phyloP scores from a whole-genome alignment of 2,888 invertebrate genomes.

The Lapara coniferarum region DNA sequence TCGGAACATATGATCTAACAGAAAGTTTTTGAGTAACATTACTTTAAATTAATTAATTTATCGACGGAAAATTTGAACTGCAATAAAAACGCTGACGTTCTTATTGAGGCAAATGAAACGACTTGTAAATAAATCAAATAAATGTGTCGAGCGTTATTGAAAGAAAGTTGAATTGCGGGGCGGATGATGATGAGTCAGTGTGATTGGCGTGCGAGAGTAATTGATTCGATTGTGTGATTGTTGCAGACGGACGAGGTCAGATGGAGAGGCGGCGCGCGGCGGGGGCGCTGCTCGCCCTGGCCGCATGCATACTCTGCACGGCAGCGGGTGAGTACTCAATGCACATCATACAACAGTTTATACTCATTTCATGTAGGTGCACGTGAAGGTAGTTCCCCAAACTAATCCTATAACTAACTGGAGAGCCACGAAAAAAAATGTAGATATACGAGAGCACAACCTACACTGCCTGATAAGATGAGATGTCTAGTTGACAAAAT shows the following conservation, averaged over 20 bases:
- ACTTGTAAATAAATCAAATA: constrained; percentile 22
- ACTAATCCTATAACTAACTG: no score
- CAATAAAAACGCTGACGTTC: constrained; percentile 2
- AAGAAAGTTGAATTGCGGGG: constrained; percentile 31
- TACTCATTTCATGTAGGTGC: neutral
- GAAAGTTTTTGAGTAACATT: neutral
- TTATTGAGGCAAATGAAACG: constrained; percentile 19
- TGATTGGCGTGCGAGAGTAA: constrained; percentile 40
- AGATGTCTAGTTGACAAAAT: no score
- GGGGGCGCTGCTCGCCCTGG: constrained; percentile 81
- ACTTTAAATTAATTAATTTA: neutral
- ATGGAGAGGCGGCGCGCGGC: constrained; percentile 82
- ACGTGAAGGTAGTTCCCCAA: no score
- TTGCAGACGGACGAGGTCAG: constrained; percentile 77
- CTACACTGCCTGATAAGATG: no score
- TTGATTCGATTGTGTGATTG: constrained; percentile 61
- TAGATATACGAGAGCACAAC: no score
- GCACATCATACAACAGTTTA: constrained; percentile 8
- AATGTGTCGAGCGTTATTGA: constrained; percentile 29
- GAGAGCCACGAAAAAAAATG: no score
- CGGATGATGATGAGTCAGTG: constrained; percentile 29
- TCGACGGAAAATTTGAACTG: neutral
- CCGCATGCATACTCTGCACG: constrained; percentile 77
- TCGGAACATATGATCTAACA: neutral
- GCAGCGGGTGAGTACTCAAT: constrained; percentile 64